A percentile compares a stretch with the other conserved stretches of the same genome.
phyloP scores from a whole-genome alignment of 2,888 invertebrate genomes.

The Pandemis heparana region DNA sequence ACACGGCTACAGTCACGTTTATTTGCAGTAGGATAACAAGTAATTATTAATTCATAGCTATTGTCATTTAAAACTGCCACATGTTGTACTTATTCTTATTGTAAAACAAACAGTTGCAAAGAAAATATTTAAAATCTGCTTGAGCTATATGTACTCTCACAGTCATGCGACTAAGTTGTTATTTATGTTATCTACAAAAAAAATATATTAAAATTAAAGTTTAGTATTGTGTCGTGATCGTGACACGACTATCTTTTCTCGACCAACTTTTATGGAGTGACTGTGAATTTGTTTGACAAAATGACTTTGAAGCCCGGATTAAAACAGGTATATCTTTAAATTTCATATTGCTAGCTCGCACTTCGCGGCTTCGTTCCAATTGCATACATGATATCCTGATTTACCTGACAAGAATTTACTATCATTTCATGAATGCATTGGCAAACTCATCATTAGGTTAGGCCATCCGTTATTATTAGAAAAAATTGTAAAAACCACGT shows the following conservation, averaged over 20 bases:
- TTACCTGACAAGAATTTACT: too few relatives aligned
- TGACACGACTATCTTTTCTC: neutral
- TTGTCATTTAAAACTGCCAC: neutral
- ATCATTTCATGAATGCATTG: too few relatives aligned
- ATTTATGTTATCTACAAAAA: neutral
- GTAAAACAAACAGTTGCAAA: too few relatives aligned
- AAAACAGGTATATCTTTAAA: conserved; percentile 1
- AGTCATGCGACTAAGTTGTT: neutral
- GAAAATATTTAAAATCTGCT: neutral
- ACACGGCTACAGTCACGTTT: too few relatives aligned
- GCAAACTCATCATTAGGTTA: too few relatives aligned
- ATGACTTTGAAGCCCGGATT: conserved; percentile 9
- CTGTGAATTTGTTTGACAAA: neutral
- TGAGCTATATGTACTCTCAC: neutral
- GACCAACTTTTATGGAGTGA: neutral
- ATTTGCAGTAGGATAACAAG: too few relatives aligned
- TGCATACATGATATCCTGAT: too few relatives aligned
- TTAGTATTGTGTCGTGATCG: too few relatives aligned
- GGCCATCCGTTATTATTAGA: too few relatives aligned
- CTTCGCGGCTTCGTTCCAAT: too few relatives aligned
- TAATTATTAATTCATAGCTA: too few relatives aligned
- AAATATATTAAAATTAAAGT: neutral
- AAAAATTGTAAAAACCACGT: too few relatives aligned
- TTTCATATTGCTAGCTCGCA: neutral
- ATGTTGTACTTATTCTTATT: neutral